These are phyloP conservation scores for Patella pellucida DNA, from an alignment of 2,888 invertebrate species.

Conservation along the genomic window DNA sequence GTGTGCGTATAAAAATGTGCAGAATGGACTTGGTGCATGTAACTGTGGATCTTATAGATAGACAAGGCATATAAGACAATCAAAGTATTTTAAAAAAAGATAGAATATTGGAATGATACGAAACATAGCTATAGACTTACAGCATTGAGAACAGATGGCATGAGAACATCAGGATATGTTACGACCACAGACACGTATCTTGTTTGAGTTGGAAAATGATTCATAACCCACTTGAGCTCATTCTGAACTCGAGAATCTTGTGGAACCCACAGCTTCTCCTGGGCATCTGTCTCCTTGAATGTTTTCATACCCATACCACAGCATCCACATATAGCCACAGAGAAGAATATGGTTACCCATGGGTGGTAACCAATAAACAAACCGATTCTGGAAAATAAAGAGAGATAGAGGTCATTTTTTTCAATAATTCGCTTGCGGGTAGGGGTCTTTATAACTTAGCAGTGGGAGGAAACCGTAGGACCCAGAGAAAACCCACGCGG, in stretches of 20 bases:
- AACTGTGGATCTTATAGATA: too few relatives aligned
- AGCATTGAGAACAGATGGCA: slow-evolving; percentile 43
- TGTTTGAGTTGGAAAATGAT: slow-evolving; percentile 50
- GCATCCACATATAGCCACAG: slow-evolving; percentile 47
- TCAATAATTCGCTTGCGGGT: too few relatives aligned
- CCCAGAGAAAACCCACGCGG: too few relatives aligned
- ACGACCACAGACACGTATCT: slow-evolving; percentile 51
- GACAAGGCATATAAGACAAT: not conserved
- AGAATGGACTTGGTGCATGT: too few relatives aligned
- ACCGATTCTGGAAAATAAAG: slow-evolving; percentile 47
- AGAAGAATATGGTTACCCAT: slow-evolving; percentile 44
- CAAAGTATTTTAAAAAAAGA: not conserved
- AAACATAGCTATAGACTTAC: slow-evolving; percentile 38
- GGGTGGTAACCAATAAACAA: slow-evolving; percentile 51
- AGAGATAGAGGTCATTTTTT: too few relatives aligned
- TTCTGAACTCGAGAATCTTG: slow-evolving; percentile 47
- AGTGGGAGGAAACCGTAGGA: too few relatives aligned
- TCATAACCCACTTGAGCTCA: slow-evolving; percentile 54
- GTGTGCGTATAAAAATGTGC: too few relatives aligned
- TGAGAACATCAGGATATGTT: slow-evolving; percentile 44
- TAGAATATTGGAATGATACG: not conserved
- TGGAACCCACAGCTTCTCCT: slow-evolving; percentile 60
- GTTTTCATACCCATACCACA: slow-evolving; percentile 57
- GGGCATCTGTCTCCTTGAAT: slow-evolving; percentile 49
- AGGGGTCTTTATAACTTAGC: too few relatives aligned